Base-by-base conservation (phyloP, 2,888 invertebrate genomes). In the Lasioglossum figueresi region DNA sequence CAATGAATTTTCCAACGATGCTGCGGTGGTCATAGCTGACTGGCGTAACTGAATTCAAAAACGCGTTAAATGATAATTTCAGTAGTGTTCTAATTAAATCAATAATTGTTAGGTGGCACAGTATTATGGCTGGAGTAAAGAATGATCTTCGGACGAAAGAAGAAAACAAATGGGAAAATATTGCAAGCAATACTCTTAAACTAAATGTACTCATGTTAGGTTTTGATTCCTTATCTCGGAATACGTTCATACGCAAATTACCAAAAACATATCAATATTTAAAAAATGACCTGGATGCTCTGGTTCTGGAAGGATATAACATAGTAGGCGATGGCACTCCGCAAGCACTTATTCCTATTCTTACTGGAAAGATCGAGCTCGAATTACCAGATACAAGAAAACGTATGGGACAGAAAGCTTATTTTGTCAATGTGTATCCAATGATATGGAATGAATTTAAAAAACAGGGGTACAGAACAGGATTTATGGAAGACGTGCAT, bases 321-420 rank as follows among this genome's bases (percentile, higher is more conserved):
- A 98, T 98, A 89, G 96, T 98, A 0, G 98, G 98, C 0, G 98
- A 98, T 93, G 98, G 98, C 0, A 98, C 98, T 0, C 98, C 98
- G 0, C 98, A 98, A 78, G 98, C 98, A 0, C 94, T 99, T 52
- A 98, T 98, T 89, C 99, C 99, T 0, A 97, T 99, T 83, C 95
- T 99, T 1, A 98, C 98, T 0, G 98, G 99, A 4, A 96, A 96
- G 93, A 97, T 96, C 0, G 99, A 99, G 94, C 94, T 98, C n/a
- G 99, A 99, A 93, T 94, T 98, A 72, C 98, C 98, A 0, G 98
- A 99, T 92, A 97, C 98, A 0, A 96, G 98, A 88, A 97, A 97
- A 94, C 95, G 97, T 72, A 96, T 96, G 94, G 94, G 95, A 63
- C 95, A 95, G 5, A 96, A 96, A 70, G 97, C 97, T 0, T 95